These are phyloP conservation scores for Scrobipalpa atriplicella DNA, from an alignment of 2,888 invertebrate species.

Conservation along the genomic window DNA sequence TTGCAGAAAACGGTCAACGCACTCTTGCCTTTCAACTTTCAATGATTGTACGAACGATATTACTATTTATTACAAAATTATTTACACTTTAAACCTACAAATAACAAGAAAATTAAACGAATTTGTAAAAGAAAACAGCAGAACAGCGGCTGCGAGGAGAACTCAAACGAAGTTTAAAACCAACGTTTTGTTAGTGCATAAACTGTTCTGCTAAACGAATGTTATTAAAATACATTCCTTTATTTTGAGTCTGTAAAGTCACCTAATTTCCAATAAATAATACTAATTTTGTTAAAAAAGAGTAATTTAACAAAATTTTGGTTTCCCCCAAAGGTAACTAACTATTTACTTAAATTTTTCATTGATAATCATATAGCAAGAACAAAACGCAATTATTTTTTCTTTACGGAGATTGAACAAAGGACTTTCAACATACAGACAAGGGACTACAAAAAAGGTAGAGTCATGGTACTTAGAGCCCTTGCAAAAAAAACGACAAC, in stretches of 20 bases:
- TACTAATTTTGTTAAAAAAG: neutral
- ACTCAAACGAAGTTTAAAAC: constrained; percentile 63
- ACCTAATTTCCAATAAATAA: no score
- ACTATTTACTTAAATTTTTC: neutral
- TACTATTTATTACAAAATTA: constrained; percentile 39
- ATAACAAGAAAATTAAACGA: constrained; percentile 47
- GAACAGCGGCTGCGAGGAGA: constrained; percentile 69
- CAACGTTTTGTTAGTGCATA: constrained; percentile 53
- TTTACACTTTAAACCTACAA: constrained; percentile 46
- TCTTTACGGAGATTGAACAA: neutral
- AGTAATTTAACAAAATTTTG: neutral
- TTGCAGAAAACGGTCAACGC: constrained; percentile 24
- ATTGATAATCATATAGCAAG: neutral
- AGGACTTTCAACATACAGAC: neutral
- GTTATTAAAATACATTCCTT: neutral
- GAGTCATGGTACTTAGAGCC: no score
- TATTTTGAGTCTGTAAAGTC: no score
- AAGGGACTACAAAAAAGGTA: neutral
- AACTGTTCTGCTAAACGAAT: neutral
- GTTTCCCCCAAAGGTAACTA: neutral
- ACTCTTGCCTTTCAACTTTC: constrained; percentile 24
- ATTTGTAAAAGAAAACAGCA: constrained; percentile 63
- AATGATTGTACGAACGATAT: constrained; percentile 29
- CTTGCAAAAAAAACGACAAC: no score
- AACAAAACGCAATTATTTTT: constrained; percentile 13